These are phyloP conservation scores for Tachyglossus aculeatus DNA, from an alignment of 2,797 vertebrate genomes.

Conservation along the genomic window DNA sequence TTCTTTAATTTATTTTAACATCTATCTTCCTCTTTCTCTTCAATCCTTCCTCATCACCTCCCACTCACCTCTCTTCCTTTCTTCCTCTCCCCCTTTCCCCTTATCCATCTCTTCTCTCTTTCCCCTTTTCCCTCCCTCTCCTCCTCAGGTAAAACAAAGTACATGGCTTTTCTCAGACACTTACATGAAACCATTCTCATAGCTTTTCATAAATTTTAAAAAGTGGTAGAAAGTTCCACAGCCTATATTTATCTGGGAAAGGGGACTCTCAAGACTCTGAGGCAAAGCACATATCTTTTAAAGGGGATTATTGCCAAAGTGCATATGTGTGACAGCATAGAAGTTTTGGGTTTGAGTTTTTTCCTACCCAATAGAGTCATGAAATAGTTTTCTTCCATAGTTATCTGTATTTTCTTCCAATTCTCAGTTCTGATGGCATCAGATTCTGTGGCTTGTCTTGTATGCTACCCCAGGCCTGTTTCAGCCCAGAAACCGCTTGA, in stretches of 20 bases:
- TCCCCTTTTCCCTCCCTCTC: neutral
- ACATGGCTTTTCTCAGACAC: too few species aligned
- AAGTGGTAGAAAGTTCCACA: too few species aligned
- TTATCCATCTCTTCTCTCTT: neutral
- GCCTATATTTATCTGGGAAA: too few species aligned
- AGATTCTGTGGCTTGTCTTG: neutral
- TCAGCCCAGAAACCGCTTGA: slow-evolving; percentile 20
- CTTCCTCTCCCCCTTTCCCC: neutral
- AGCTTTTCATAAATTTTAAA: too few species aligned
- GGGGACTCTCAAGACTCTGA: neutral
- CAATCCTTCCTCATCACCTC: neutral
- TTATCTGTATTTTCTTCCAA: neutral
- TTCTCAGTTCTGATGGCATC: slow-evolving; percentile 13
- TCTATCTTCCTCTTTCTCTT: neutral
- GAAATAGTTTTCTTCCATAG: slow-evolving; percentile 4
- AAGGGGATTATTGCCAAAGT: neutral
- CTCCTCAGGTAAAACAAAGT: too few species aligned
- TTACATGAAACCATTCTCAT: too few species aligned
- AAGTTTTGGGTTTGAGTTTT: neutral
- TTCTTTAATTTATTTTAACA: neutral
- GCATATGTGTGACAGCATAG: neutral
- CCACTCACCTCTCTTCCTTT: neutral
- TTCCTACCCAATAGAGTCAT: slow-evolving; percentile 71
- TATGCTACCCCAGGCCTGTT: neutral
- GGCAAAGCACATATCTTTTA: neutral